phyloP scores from a whole-genome alignment of 2,797 vertebrate genomes.

The Myotis findleyi region DNA sequence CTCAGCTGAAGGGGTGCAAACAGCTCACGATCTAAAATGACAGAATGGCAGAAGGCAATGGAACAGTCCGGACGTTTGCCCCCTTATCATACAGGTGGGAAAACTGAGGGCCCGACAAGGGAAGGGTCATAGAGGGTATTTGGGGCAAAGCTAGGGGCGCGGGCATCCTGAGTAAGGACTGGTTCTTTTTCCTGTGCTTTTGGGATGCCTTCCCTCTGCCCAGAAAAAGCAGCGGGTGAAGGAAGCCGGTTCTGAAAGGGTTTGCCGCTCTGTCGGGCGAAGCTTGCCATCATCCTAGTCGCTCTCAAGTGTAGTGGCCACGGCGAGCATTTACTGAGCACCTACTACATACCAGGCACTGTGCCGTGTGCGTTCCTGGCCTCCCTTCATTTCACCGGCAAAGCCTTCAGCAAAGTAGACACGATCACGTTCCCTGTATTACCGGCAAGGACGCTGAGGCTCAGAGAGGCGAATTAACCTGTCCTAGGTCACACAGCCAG shows the following conservation, averaged over 20 bases:
- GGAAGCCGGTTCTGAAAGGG: background rate
- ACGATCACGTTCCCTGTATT: accelerated
- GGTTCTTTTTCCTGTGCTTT: background rate
- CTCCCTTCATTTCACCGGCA: background rate
- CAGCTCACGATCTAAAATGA: background rate
- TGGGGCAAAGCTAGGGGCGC: background rate
- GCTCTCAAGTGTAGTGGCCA: too few relatives aligned
- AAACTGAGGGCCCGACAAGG: background rate
- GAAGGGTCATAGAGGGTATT: accelerated
- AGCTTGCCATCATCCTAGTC: background rate
- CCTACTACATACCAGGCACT: accelerated
- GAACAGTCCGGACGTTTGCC: background rate
- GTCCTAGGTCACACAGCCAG: background rate
- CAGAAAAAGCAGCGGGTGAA: background rate
- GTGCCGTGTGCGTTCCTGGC: background rate
- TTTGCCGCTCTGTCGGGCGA: too few relatives aligned
- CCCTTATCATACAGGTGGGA: background rate
- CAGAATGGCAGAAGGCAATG: background rate
- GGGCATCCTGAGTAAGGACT: background rate
- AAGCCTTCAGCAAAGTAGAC: background rate
- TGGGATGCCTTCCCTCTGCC: background rate
- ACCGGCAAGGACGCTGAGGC: background rate
- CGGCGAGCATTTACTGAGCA: background rate
- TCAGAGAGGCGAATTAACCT: background rate
- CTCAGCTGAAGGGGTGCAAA: accelerated